These are phyloP conservation scores for Cheilosia pagana DNA, from an alignment of 2,888 invertebrate genomes.

Conservation along the genomic window DNA sequence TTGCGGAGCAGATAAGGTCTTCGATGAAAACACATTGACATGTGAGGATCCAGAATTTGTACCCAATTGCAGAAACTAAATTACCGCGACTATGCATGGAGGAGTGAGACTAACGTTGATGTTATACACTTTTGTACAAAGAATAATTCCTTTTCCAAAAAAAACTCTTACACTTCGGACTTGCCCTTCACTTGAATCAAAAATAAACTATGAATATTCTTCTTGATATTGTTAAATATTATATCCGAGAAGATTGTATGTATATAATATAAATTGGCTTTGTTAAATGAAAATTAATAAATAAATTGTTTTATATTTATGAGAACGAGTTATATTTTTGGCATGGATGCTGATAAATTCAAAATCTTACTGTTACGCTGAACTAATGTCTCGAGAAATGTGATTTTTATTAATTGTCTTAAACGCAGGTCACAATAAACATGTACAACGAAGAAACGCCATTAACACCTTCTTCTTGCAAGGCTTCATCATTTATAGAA, in stretches of 20 bases:
- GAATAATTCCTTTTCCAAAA: conserved; percentile 29
- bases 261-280: conserved; percentile 74
- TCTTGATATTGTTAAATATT: conserved; percentile 50
- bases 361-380: too few species aligned
- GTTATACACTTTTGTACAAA: conserved; percentile 54
- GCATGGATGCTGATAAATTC: not conserved
- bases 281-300: conserved; percentile 64
- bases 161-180: conserved; percentile 33
- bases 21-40: conserved; percentile 92
- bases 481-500: too few species aligned
- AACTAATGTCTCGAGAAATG: too few species aligned
- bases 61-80: conserved; percentile 80
- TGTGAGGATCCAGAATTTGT: conserved; percentile 87
- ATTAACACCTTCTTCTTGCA: too few species aligned
- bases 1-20: conserved; percentile 94
- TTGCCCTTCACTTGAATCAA: conserved; percentile 28
- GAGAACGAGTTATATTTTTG: not conserved
- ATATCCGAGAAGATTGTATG: conserved; percentile 67
- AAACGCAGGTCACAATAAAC: too few species aligned
- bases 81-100: conserved; percentile 76
- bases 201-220: conserved; percentile 33
- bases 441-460: too few species aligned
- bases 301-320: conserved; percentile 72
- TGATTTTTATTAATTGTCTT: too few species aligned
- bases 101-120: conserved; percentile 28